Evolutionary conservation across 2,113 vertebrate species (phyloP).

Genomic region (Thunnus thynnus): DNA sequence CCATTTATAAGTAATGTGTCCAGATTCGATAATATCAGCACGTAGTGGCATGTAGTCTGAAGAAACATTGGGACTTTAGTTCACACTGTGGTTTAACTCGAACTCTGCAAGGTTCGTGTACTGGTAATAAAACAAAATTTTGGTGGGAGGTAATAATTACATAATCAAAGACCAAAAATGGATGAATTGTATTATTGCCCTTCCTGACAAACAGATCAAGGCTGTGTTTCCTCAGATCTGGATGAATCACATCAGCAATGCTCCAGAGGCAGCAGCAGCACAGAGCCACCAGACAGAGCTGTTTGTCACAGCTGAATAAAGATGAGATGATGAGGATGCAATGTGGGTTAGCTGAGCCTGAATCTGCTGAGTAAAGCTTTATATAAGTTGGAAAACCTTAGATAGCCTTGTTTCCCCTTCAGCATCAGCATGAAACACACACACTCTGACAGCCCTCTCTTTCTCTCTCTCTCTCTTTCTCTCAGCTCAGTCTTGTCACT

Average conservation of each 20-base stretch:
- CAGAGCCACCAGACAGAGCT: constrained; percentile 7
- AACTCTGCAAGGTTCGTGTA: not conserved
- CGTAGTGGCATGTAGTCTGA: not conserved
- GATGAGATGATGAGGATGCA: not conserved
- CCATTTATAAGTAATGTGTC: not conserved
- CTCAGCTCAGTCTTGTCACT: not conserved
- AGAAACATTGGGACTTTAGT: not conserved
- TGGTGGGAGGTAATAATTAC: not conserved
- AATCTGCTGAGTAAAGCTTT: constrained; percentile 39
- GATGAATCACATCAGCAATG: not conserved
- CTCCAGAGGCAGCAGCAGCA: not conserved
- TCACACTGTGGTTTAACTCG: too few species aligned
- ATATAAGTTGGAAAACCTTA: not conserved
- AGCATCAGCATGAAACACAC: constrained; percentile 17
- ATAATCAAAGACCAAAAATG: not conserved
- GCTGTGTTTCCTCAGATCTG: constrained; percentile 8
- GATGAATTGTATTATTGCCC: not conserved
- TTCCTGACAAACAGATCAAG: not conserved
- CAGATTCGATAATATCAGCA: not conserved
- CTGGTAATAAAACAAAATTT: not conserved
- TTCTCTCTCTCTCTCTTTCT: not conserved
- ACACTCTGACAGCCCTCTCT: constrained; percentile 22
- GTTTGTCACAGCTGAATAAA: constrained; percentile 25
- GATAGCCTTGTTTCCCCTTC: constrained; percentile 12
- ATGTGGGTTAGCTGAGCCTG: constrained; percentile 17